Base-by-base conservation (phyloP, 2,113 vertebrate species). In the Mirza zaza region DNA sequence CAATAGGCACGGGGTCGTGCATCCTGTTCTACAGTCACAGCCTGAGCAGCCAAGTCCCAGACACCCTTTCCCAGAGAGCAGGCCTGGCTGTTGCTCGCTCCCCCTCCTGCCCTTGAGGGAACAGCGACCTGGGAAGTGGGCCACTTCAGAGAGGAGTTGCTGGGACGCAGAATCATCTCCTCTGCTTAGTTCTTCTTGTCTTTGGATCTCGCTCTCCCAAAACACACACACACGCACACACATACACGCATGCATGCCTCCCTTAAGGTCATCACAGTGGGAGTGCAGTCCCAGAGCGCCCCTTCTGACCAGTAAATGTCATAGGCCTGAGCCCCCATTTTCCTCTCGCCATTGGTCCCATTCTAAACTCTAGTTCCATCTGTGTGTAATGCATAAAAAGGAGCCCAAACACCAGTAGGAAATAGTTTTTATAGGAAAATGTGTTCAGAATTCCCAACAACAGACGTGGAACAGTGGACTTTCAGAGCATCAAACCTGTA, bases 401-500 rank as follows among this genome's bases (percentile, higher is more conserved):
- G 57, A 84, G 23, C 25, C n/a, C 10, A 36, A n/a, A 57, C 0
- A 0, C 39, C 27, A 18, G 27, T 29, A 50, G 59, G 39, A 93
- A 50, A 12, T 34, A 17, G 32, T 61, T 93, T 55, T 86, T 63
- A 20, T 32, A 68, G 61, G 34, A 48, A 39, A 86, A 71, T 42
- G 48, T 65, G 48, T 87, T 59, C 27, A 29, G 52, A 82, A 36
- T 84, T 93, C 34, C 68, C 34, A 45, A 48, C 32, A 75, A 45
- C 27, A 70, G 52, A 34, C 50, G 63, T 7, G 36, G 59, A 50
- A 52, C 11, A 5, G 6, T 65, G 73, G 34, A 25, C 36, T 14
- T 29, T 9, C 32, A 9, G 63, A 68, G 27, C 11, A 0, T n/a
- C 18, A 1, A 12, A 7, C 34, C 8, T 9, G 8, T 12, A 3